phyloP scores from a whole-genome alignment of 2,797 vertebrate genomes.

The Rhincodon typus region DNA sequence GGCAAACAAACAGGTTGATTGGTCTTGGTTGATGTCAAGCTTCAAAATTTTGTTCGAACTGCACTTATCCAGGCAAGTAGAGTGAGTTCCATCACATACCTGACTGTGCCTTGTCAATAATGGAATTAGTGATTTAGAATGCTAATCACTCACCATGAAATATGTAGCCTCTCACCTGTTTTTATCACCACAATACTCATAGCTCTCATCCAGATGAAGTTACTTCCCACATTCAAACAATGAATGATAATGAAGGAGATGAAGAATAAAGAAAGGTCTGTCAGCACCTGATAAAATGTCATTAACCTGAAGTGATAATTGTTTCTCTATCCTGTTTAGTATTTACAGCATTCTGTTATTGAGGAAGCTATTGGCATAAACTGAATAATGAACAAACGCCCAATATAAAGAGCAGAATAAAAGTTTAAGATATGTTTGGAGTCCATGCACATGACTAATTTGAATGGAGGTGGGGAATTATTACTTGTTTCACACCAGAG shows the following conservation, averaged over 20 bases:
- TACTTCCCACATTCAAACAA: background rate
- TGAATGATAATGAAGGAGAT: background rate
- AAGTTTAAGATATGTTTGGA: background rate
- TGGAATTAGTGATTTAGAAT: background rate
- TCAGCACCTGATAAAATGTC: no score
- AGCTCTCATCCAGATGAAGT: background rate
- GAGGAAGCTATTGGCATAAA: background rate
- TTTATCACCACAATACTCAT: background rate
- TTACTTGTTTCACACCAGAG: background rate
- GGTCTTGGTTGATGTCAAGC: background rate
- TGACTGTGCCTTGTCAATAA: background rate
- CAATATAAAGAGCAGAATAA: background rate
- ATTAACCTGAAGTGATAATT: background rate
- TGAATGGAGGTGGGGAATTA: background rate
- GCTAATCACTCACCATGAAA: background rate
- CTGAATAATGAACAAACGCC: background rate
- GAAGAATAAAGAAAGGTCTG: background rate
- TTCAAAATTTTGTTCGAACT: background rate
- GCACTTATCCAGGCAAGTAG: background rate
- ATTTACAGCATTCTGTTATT: no score
- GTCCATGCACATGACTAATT: background rate
- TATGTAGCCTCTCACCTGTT: background rate
- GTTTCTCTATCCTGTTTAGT: no score
- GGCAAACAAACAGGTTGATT: background rate
- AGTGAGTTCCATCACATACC: background rate